These are phyloP conservation scores for Vandiemenella viatica DNA, from an alignment of 2,888 invertebrate genomes.

Conservation along the genomic window DNA sequence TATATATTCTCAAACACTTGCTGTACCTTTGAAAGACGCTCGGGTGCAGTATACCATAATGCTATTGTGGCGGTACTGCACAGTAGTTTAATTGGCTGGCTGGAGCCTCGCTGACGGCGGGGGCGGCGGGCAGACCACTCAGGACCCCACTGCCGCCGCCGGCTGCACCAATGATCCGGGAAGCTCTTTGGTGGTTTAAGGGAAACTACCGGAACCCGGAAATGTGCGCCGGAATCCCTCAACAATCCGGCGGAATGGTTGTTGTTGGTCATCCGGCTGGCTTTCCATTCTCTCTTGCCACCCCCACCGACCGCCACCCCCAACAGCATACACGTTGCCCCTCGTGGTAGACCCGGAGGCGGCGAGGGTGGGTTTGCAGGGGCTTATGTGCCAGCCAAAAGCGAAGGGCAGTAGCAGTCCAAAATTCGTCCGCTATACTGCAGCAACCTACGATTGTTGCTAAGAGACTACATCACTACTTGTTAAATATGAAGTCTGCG, in stretches of 20 bases:
- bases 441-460: no score
- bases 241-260: constrained; percentile 14
- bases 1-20: no score
- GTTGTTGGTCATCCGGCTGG: constrained; percentile 14
- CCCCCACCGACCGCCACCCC: neutral
- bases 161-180: constrained; percentile 24
- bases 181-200: constrained; percentile 17
- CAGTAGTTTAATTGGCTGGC: neutral
- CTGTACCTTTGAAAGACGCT: no score
- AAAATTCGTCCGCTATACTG: no score
- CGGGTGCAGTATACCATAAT: no score
- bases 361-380: no score
- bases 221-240: constrained; percentile 31
- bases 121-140: neutral
- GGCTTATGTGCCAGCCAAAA: no score
- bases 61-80: no score
- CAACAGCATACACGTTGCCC: neutral
- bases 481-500: no score
- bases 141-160: neutral
- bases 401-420: no score
- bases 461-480: no score
- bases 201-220: constrained; percentile 29
- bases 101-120: neutral
- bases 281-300: constrained; percentile 4
- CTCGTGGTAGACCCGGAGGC: no score